These are phyloP conservation scores for Melinaea marsaeus DNA, from an alignment of 2,888 invertebrate species.

Conservation along the genomic window DNA sequence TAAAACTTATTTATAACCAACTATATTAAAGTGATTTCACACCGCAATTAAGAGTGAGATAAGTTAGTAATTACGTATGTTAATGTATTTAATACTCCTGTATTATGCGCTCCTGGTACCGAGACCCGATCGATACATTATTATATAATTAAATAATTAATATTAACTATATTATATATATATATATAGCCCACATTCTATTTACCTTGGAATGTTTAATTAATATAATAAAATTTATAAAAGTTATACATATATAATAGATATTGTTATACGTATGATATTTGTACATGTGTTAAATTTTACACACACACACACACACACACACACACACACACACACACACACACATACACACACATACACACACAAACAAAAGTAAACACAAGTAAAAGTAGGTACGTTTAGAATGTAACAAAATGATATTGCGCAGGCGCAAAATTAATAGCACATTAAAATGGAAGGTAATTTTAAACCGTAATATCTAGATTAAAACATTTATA, in stretches of 20 bases:
- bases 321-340: too few relatives aligned
- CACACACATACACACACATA: too few relatives aligned
- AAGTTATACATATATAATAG: too few relatives aligned
- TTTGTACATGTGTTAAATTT: too few relatives aligned
- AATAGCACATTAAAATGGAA: too few relatives aligned
- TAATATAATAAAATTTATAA: too few relatives aligned
- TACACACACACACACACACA: too few relatives aligned
- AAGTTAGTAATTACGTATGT: slow-evolving; percentile 75
- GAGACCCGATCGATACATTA: slow-evolving; percentile 19
- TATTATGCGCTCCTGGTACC: slow-evolving; percentile 32
- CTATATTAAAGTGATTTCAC: slow-evolving; percentile 29
- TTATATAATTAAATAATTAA: slow-evolving; percentile 18
- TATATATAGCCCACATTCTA: not conserved
- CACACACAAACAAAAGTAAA: too few relatives aligned
- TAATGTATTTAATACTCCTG: slow-evolving; percentile 68
- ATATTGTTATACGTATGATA: too few relatives aligned
- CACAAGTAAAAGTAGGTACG: too few relatives aligned
- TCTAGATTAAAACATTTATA: not conserved
- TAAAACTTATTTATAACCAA: slow-evolving; percentile 21
- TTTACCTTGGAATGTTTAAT: not conserved
- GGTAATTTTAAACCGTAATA: not conserved
- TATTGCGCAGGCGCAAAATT: too few relatives aligned
- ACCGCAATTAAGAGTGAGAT: slow-evolving; percentile 70
- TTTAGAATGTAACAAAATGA: too few relatives aligned
- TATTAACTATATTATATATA: not conserved